phyloP scores from a whole-genome alignment of 2,113 vertebrate genomes.

The Pseudopipra pipra region DNA sequence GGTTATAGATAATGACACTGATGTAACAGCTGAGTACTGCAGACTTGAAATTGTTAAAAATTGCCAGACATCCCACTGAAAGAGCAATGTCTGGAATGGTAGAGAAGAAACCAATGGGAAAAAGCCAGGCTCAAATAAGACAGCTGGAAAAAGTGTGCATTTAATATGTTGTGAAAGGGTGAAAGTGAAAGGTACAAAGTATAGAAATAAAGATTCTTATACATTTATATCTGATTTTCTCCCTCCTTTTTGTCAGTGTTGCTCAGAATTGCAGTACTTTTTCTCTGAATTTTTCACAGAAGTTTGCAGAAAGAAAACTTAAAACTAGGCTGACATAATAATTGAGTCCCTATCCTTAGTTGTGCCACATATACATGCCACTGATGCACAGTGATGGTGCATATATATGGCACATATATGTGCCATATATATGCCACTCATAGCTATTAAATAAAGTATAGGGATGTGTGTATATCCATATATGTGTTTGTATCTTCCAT shows the following conservation, averaged over 20 bases:
- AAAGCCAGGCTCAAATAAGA: neutral
- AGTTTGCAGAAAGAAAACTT: neutral
- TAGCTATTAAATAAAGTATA: neutral
- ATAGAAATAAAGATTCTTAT: neutral
- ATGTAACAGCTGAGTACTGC: neutral
- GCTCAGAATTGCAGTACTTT: neutral
- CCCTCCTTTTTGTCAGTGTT: neutral
- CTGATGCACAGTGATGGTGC: no score
- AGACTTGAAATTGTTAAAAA: neutral
- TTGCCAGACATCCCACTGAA: neutral
- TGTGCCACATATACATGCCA: neutral
- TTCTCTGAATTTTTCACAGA: neutral
- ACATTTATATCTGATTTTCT: neutral
- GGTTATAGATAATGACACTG: neutral
- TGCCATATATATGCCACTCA: no score
- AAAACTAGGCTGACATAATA: neutral
- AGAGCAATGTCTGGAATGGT: neutral
- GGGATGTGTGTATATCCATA: neutral
- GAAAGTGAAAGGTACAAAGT: neutral
- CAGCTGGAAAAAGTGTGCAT: neutral
- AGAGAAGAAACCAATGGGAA: neutral
- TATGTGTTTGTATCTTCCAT: neutral
- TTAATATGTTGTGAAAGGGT: neutral
- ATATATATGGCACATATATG: no score
- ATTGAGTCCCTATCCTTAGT: neutral